A percentile compares a stretch with the other conserved stretches of the same genome.
phyloP scores from a whole-genome alignment of 2,888 invertebrate species.

The Listrodromus nycthemerus region DNA sequence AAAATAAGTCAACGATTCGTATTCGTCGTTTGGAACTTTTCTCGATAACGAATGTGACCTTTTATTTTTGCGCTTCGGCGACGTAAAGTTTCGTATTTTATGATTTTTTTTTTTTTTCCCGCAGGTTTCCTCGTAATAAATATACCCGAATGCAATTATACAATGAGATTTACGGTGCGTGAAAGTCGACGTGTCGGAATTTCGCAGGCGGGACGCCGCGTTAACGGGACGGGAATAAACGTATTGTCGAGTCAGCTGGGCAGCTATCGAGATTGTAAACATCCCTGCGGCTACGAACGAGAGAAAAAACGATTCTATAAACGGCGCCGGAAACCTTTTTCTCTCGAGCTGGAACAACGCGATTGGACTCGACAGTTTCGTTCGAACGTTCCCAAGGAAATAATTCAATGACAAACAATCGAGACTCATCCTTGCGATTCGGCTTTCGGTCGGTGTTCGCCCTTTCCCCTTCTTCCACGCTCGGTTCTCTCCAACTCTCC shows the following conservation, averaged over 20 bases:
- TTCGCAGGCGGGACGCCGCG: not conserved
- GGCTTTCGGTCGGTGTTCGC: too few relatives aligned
- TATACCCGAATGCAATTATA: not conserved
- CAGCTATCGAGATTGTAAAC: conserved; percentile 4
- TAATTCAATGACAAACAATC: too few relatives aligned
- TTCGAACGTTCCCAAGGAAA: too few relatives aligned
- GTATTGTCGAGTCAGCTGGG: conserved; percentile 1
- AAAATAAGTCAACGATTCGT: not conserved
- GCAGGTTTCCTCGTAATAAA: not conserved
- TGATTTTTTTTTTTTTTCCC: not conserved
- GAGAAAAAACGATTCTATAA: too few relatives aligned
- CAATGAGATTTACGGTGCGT: not conserved
- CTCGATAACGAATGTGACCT: not conserved
- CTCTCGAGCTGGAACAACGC: too few relatives aligned
- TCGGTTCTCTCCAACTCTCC: not conserved
- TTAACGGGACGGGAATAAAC: not conserved
- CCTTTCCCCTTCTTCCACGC: too few relatives aligned
- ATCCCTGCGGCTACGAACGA: not conserved
- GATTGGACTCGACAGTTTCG: too few relatives aligned
- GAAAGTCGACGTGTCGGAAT: not conserved
- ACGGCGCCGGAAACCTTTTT: too few relatives aligned
- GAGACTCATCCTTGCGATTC: too few relatives aligned
- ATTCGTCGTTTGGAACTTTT: not conserved
- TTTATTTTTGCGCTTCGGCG: not conserved
- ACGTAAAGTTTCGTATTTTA: not conserved